These are phyloP conservation scores for Drosophila pseudoananassae DNA, from an alignment of 1,140 invertebrate species.

Conservation along the genomic window DNA sequence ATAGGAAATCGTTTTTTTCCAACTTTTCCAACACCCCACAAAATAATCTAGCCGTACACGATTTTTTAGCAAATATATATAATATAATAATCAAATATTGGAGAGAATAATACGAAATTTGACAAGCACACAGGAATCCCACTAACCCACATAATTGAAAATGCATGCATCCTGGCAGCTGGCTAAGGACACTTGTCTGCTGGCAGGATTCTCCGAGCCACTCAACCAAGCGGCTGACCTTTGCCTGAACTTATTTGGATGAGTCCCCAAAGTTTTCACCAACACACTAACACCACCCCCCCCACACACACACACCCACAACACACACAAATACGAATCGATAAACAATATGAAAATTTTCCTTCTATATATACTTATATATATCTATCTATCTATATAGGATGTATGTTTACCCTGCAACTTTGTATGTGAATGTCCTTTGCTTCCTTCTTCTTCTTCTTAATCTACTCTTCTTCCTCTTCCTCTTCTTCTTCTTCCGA, in stretches of 20 bases:
- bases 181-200: slow-evolving; percentile 41
- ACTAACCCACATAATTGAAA: slow-evolving; percentile 26
- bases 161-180: slow-evolving; percentile 37
- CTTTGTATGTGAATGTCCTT: slow-evolving; percentile 44
- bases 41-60: slow-evolving; percentile 48
- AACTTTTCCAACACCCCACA: slow-evolving; percentile 31
- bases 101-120: slow-evolving; percentile 22
- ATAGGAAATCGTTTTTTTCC: slow-evolving; percentile 48
- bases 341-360: slow-evolving; percentile 36
- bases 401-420: slow-evolving; percentile 34
- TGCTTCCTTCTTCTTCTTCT: slow-evolving; percentile 28
- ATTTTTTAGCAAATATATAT: slow-evolving; percentile 35
- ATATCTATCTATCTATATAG: slow-evolving; percentile 15
- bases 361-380: slow-evolving; percentile 36
- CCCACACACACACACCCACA: not conserved
- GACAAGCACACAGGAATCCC: slow-evolving; percentile 22
- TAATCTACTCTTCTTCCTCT: slow-evolving; percentile 24
- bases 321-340: slow-evolving; percentile 21
- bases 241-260: slow-evolving; percentile 33
- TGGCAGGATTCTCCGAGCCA: slow-evolving; percentile 29
- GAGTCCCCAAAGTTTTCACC: slow-evolving; percentile 22
- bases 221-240: slow-evolving; percentile 45
- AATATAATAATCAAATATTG: slow-evolving; percentile 16
- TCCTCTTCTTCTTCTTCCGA: slow-evolving; percentile 43
- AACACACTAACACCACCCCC: slow-evolving; percentile 19